These are phyloP conservation scores for Acipenser oxyrinchus DNA, from an alignment of 2,797 vertebrate genomes.

Conservation along the genomic window DNA sequence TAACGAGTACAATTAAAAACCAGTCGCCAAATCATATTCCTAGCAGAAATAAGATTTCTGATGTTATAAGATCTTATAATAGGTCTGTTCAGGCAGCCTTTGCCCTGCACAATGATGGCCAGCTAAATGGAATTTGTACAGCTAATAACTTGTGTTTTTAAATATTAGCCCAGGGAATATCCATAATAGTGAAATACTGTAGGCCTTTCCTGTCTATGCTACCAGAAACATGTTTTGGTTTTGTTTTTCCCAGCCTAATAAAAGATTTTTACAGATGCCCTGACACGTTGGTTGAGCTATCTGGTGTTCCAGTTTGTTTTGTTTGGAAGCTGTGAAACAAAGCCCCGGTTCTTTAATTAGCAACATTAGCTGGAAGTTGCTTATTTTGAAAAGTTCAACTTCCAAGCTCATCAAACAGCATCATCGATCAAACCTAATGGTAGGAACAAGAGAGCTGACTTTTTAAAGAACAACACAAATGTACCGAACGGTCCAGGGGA, in stretches of 20 bases:
- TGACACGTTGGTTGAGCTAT: conserved; percentile 19
- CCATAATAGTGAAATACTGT: background rate
- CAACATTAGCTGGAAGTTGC: conserved; percentile 34
- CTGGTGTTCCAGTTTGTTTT: conserved; percentile 39
- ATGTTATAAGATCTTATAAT: background rate
- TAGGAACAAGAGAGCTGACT: conserved; percentile 17
- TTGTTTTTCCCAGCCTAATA: background rate
- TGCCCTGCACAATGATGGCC: background rate
- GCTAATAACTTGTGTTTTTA: background rate
- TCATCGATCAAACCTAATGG: conserved; percentile 39
- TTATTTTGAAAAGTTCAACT: conserved; percentile 43
- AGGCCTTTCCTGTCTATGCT: background rate
- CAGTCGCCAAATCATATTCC: background rate
- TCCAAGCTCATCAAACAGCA: conserved; percentile 28
- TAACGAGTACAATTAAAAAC: background rate
- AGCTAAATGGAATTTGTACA: background rate
- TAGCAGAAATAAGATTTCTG: background rate
- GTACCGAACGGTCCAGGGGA: conserved; percentile 21
- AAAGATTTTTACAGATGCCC: conserved; percentile 1
- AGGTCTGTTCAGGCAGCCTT: background rate
- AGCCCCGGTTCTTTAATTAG: conserved; percentile 31
- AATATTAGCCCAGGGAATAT: background rate
- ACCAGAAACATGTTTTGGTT: background rate
- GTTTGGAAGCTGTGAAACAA: conserved; percentile 30
- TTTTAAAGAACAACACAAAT: conserved; percentile 21